Base-by-base conservation (phyloP, 2,797 vertebrate species). In the Eulemur coronatus region DNA sequence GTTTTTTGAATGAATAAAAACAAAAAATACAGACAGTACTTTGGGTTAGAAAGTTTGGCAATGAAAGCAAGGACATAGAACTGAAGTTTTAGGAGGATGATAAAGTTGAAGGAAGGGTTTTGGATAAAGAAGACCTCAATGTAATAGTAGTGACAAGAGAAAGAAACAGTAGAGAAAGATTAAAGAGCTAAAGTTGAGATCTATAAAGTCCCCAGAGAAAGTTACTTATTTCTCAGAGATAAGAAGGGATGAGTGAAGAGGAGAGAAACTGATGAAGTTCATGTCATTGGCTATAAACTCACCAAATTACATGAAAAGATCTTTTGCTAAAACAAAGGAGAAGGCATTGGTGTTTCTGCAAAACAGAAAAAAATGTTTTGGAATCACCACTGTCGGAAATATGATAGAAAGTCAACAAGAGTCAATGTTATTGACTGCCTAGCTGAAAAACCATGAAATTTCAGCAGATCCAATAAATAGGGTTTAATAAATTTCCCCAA, bases 401-500 rank as follows among this genome's bases (percentile, higher is more conserved):
- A 84, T 84, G 57, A 61, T n/a, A 76, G 35, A 65, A 79, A 88
- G 41, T 46, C 41, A 88, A 43, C 50, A 84, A 61, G 7, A 89
- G 18, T 89, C 38, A 41, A 13, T 88, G 59, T 85, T 84, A 81
- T 12, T 41, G n/a, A 88, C 3, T 72, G 22, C 4, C 55, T 82
- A 72, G 41, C 12, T 86, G 24, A 75, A 93, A 90, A 97, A 72
- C 7, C 14, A 86, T 5, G 38, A 69, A 95, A 84, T 80, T 87
- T 88, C 84, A 91, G 50, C 43, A 61, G 46, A 81, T 70, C 20
- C 20, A 89, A 35, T 76, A 78, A 95, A 84, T 43, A 80, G 57
- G 46, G 13, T 38, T 91, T 94, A 67, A 91, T 76, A 91, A 93
- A 81, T 76, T 94, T 96, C 93, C 76, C 50, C 43, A 89, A 61